Evolutionary conservation across 2,113 vertebrate species (phyloP), one percentile per base, ranked within the genome.

Genomic region (Aix galericulata): DNA sequence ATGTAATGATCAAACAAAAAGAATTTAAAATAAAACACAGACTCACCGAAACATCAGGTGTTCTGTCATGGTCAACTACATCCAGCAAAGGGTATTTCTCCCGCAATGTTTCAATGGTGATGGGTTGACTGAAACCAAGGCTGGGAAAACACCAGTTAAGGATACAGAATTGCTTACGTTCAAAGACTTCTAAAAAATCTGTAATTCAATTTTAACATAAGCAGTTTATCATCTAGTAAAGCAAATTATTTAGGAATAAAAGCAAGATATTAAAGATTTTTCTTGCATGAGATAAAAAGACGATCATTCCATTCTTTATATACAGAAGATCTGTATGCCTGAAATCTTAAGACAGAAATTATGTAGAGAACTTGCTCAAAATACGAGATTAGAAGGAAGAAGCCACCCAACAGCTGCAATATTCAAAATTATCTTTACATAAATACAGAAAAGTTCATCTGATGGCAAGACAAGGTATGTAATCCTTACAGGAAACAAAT

Each of bases 71-170:
- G 78, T 99, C 99, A 91, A 99, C 98, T 89, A 98, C 98, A 94
- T 99, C 99, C 77, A 99, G 98, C 93, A 99, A 97, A 8, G 99
- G 99, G 90, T 98, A 97, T 3, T 98, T 98, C 92, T 99, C 98
- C 60, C 97, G 82, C 56, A 99, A 60, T 62, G 98, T 97, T 82
- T 99, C 98, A 0, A 99, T 96, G 72, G 97, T 99, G 81, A 99
- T 94, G 18, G 98, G 98, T 1, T 97, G 98, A 73, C 97, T 97
- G 88, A 99, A 99, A 29, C 99, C 99, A 82, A 99, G 95, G 91
- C 99, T 99, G 89, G 87, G 53, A 6, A 91, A 64, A 93, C 60
- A 13, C 10, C 88, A 79, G 77, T 89, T 95, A 97, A 94, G 97
- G 95, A 93, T 13, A 69, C 32, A 62, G 73, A 92, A 23, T 2